Conservation (phyloP, 2,888 invertebrate species). For the Chelonus formosanus region DNA sequence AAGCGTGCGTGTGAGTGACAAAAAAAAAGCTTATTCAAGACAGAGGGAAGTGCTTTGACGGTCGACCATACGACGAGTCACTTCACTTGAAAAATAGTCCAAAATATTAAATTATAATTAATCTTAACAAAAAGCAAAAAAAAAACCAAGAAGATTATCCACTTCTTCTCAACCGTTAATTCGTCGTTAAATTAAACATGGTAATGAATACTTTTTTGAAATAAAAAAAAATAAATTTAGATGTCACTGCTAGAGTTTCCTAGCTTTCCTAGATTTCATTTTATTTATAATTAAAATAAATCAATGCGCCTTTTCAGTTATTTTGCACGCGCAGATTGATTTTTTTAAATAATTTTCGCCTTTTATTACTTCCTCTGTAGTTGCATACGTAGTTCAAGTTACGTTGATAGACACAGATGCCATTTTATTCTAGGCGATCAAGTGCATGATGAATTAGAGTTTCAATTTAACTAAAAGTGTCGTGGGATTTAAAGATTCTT, state of each 20-base stretch:
- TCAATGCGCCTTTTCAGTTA: neutral
- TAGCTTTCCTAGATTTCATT: neutral
- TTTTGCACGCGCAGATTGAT: constrained; percentile 5
- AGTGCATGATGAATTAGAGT: no score
- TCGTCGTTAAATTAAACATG: constrained; percentile 15
- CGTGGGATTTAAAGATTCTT: no score
- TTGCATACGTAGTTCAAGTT: no score
- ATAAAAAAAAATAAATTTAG: neutral
- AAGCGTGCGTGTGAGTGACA: constrained; percentile 3
- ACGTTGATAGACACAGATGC: constrained; percentile 5
- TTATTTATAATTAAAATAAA: no score
- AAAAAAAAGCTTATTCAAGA: constrained; percentile 3
- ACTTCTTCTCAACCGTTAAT: constrained; percentile 9
- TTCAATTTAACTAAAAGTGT: no score
- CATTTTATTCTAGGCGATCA: neutral
- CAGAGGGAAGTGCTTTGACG: neutral
- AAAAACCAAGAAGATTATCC: constrained; percentile 12
- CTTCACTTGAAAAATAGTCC: constrained; percentile 15
- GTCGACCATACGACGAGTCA: constrained; percentile 14
- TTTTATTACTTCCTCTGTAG: no score
- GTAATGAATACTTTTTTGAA: constrained; percentile 13
- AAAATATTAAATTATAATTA: constrained; percentile 2
- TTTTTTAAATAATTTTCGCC: neutral
- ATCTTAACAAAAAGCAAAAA: neutral
- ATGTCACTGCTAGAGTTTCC: neutral